Percentiles rank a stretch among this genome's conserved stretches.
Evolutionary conservation across 2,888 invertebrate genomes (phyloP).

Genomic region (Chirona hameri): DNA sequence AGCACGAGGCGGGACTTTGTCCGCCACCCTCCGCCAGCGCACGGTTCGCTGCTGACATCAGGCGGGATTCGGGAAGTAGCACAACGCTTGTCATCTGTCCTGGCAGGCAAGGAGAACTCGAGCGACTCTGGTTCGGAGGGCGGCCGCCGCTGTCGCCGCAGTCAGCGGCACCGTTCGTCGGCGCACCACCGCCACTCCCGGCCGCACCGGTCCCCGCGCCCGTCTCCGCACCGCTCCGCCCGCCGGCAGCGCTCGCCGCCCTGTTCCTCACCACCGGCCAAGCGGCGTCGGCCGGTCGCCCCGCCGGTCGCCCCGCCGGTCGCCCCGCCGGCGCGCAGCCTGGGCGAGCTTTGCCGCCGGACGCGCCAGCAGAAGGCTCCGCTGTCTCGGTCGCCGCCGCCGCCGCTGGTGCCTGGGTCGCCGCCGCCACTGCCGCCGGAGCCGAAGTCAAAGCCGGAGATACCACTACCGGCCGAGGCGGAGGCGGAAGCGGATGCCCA

Average conservation of each 20-base stretch:
- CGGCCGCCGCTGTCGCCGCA: neutral
- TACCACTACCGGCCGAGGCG: neutral
- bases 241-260: neutral
- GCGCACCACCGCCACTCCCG: neutral
- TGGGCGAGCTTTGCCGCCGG: neutral
- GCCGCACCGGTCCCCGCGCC: neutral
- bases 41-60: neutral
- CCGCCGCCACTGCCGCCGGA: neutral
- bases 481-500: neutral
- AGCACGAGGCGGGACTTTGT: too few species aligned
- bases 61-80: neutral
- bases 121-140: neutral
- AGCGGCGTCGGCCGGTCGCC: neutral
- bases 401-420: neutral
- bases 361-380: neutral
- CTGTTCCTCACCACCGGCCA: neutral
- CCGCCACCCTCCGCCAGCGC: too few species aligned
- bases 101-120: constrained; percentile 4
- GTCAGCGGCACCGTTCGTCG: neutral
- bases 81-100: neutral
- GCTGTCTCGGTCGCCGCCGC: neutral
- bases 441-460: too few species aligned
- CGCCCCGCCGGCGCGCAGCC: neutral
- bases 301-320: neutral
- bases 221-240: neutral